A percentile compares a stretch with the other conserved stretches of the same genome.
These are phyloP conservation scores for Poeciliopsis turrubarensis DNA, from an alignment of 2,113 vertebrate species.

Conservation along the genomic window DNA sequence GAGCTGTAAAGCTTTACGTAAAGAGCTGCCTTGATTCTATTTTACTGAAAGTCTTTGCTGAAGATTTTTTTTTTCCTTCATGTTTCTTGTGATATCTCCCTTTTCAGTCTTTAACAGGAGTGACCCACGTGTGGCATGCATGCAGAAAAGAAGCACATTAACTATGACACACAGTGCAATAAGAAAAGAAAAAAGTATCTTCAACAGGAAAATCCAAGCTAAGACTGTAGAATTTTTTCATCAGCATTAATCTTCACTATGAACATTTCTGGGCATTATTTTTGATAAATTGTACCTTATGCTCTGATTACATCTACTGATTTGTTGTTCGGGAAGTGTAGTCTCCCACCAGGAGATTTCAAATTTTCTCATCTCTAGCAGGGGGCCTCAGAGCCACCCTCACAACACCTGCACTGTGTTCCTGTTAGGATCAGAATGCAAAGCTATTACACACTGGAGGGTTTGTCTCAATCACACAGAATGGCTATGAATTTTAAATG, in stretches of 20 bases:
- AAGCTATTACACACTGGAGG: conserved; percentile 78
- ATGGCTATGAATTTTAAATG: conserved; percentile 80
- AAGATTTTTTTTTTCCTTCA: neutral
- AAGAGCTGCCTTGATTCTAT: neutral
- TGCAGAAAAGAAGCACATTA: neutral
- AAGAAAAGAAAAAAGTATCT: conserved; percentile 9
- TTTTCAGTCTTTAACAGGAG: neutral
- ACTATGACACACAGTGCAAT: neutral
- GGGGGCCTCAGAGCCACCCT: conserved; percentile 38
- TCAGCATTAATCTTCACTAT: conserved; percentile 26
- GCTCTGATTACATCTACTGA: conserved; percentile 50
- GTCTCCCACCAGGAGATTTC: conserved; percentile 54
- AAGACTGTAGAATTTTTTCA: conserved; percentile 19
- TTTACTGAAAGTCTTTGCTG: neutral
- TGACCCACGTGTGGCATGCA: neutral
- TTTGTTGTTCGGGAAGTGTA: conserved; percentile 25
- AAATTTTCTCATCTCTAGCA: conserved; percentile 55
- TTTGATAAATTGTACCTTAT: conserved; percentile 35
- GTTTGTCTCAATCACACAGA: conserved; percentile 76
- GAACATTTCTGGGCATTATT: conserved; percentile 5
- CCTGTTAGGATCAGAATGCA: conserved; percentile 72
- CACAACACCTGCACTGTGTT: conserved; percentile 67
- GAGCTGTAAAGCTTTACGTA: neutral
- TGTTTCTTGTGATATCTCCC: neutral
- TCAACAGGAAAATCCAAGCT: conserved; percentile 19